Conservation (phyloP, 2,797 vertebrate species). For the Mus caroli region DNA sequence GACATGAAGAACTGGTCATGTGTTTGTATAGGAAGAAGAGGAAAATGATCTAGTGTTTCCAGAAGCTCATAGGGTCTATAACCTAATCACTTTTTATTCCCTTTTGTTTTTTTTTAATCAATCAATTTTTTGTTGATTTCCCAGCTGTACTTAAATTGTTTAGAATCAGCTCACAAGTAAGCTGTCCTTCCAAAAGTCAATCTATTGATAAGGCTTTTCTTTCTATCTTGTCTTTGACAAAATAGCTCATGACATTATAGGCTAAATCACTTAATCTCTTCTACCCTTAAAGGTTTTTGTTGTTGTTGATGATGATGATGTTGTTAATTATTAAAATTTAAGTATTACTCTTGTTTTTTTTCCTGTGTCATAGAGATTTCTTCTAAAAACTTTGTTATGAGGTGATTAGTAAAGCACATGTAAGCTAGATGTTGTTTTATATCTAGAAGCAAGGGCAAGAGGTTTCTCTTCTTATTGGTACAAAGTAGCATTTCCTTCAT, state of each 20-base stretch:
- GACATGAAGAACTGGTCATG: not conserved
- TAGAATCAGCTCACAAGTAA: not conserved
- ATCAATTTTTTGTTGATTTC: constrained; percentile 3
- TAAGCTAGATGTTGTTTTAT: not conserved
- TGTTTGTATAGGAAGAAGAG: not conserved
- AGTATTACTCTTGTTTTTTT: not conserved
- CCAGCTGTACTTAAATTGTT: not conserved
- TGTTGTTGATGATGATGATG: not conserved
- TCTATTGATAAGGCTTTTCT: not conserved
- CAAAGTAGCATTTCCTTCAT: not conserved
- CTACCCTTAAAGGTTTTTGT: not conserved
- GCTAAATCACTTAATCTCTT: constrained; percentile 43
- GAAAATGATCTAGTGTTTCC: not conserved
- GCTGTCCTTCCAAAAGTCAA: not conserved
- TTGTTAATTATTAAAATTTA: constrained; percentile 37
- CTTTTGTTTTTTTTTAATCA: not conserved
- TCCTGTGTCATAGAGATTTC: not conserved
- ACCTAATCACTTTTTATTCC: not conserved
- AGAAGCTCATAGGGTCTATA: not conserved
- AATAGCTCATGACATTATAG: constrained; percentile 14
- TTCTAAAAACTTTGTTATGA: constrained; percentile 54
- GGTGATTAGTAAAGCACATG: constrained; percentile 16
- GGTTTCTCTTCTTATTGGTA: not conserved
- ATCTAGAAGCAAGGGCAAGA: not conserved
- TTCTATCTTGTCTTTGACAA: not conserved